These are phyloP conservation scores for Drosophila melanosoma DNA, from an alignment of 2,888 invertebrate species.

Conservation along the genomic window DNA sequence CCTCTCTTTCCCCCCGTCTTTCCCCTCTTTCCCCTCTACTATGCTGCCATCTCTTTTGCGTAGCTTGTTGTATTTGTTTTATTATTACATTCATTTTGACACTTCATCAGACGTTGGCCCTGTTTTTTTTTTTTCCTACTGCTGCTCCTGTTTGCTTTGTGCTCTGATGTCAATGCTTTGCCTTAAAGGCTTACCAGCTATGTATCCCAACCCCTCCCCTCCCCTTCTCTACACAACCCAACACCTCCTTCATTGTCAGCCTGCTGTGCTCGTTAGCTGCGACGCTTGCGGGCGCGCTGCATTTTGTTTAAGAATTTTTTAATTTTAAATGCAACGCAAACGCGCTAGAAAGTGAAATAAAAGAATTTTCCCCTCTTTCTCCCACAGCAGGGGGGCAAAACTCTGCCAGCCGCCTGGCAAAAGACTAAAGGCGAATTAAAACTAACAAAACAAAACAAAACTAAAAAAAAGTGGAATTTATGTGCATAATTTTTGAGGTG, in stretches of 20 bases:
- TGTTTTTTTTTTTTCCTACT: constrained; percentile 50
- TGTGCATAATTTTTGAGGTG: constrained; percentile 76
- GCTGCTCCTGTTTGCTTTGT: constrained; percentile 55
- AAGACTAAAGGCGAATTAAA: constrained; percentile 71
- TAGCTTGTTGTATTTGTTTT: constrained; percentile 65
- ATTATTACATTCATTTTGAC: constrained; percentile 80
- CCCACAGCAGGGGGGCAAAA: neutral
- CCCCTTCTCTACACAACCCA: constrained; percentile 3
- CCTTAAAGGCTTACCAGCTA: constrained; percentile 70
- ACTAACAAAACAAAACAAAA: constrained; percentile 28
- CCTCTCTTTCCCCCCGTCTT: neutral
- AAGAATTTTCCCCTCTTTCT: constrained; percentile 31
- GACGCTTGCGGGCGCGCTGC: constrained; percentile 67
- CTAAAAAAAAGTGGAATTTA: constrained; percentile 52
- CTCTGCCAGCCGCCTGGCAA: constrained; percentile 33
- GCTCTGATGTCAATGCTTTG: constrained; percentile 82
- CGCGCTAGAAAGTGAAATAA: constrained; percentile 62
- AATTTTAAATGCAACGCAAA: constrained; percentile 78
- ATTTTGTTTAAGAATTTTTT: constrained; percentile 78
- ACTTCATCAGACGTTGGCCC: constrained; percentile 81
- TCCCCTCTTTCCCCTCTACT: constrained; percentile 1
- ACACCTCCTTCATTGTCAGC: constrained; percentile 52
- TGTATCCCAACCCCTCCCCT: constrained; percentile 10
- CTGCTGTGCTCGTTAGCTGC: constrained; percentile 61
- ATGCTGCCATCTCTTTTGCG: neutral